Base-by-base conservation (phyloP, 2,113 vertebrate species). In the Ceuthmochares aereus region DNA sequence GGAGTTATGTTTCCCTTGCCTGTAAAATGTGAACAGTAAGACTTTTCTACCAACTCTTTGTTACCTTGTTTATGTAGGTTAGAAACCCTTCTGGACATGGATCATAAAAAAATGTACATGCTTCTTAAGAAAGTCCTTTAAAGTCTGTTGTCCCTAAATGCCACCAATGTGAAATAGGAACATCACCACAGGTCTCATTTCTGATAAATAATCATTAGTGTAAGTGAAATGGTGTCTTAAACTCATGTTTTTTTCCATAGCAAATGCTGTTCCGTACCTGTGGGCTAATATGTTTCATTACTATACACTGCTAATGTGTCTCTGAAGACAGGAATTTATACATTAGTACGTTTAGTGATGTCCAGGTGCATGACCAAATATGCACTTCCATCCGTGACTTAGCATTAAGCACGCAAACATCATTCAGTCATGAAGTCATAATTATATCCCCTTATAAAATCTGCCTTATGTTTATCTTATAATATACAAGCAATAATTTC, bases 401-500 rank as follows among this genome's bases (percentile, higher is more conserved):
- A 52, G 23, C 13, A 7, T 58, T 69, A 88, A 94, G 64, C 29
- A 70, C 2, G 4, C 14, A 69, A 89, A 75, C 12, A 4, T 15
- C 20, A 12, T 77, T 37, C 45, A 62, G 58, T 56, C 49, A 72
- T 14, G 49, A 59, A 75, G 54, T n/a, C n/a, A n/a, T 56, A 66
- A 69, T 78, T 64, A 14, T 0, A 0, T 37, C 12, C 45, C 51
- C 21, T 80, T 36, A 59, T 49, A 89, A 63, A 89, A 75, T n/a
- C n/a, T 66, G 52, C 26, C 15, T 55, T 47, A 17, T 84, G 54
- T 88, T 90, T 93, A 88, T 77, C 37, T 45, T 54, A 7, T 25
- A 79, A 84, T 92, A 78, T 34, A 90, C 79, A 75, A 88, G 27
- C 36, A 82, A 92, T 63, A 93, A 93, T 59, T 92, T 94, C 42